Evolutionary conservation across 2,113 vertebrate genomes (phyloP).

Genomic region (Lepus americanus): DNA sequence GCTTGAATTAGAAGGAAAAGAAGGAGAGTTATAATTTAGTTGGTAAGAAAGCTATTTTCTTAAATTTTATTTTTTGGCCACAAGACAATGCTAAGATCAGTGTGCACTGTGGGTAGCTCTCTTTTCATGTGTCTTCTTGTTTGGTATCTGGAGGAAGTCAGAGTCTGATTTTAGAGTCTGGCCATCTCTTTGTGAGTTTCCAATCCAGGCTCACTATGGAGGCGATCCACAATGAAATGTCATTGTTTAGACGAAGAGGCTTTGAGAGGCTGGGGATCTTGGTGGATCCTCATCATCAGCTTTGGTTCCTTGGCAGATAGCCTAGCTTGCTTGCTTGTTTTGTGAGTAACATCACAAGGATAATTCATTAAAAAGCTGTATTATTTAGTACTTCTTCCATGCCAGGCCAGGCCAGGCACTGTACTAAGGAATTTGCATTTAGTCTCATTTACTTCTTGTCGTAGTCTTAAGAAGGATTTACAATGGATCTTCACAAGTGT

Average conservation of each 20-base stretch:
- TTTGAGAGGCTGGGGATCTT: not conserved
- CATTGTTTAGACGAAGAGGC: not conserved
- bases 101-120: slow-evolving; percentile 34
- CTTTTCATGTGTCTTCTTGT: not conserved
- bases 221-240: not conserved
- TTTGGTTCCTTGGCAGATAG: not conserved
- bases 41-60: slow-evolving; percentile 36
- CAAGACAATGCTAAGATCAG: not conserved
- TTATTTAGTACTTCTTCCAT: not conserved
- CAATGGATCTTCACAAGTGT: too few relatives aligned
- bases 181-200: not conserved
- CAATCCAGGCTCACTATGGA: not conserved
- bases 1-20: slow-evolving; percentile 55
- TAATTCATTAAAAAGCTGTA: not conserved
- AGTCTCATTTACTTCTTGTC: not conserved
- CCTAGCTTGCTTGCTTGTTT: not conserved
- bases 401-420: not conserved
- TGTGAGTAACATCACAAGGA: not conserved
- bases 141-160: slow-evolving; percentile 12
- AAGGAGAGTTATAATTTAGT: slow-evolving; percentile 43
- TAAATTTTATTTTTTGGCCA: slow-evolving; percentile 12
- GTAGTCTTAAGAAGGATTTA: not conserved
- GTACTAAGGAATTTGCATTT: not conserved
- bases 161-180: slow-evolving; percentile 26
- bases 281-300: not conserved